Evolutionary conservation across 35 echinoderm and acorn worm species (phyloP), one percentile per base, ranked within the genome.

Genomic region (Heliocidaris tuberculata): DNA sequence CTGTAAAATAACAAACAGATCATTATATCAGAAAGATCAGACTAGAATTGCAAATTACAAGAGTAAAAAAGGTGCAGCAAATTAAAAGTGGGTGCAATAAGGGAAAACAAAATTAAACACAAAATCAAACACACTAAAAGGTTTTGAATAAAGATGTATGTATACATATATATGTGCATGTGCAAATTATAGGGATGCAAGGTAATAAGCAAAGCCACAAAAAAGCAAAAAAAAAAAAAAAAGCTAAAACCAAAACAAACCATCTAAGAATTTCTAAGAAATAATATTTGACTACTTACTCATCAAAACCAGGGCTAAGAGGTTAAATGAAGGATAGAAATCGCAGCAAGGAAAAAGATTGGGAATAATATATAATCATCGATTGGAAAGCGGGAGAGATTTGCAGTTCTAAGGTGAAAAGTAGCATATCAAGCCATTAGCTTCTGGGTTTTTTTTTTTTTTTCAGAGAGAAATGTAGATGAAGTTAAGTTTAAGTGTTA

Each of bases 251-350:
- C 31, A 48, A 90, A 90, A 50, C 31, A 15, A 48, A 3, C 35
- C 71, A 65, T 94, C 13, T 90, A 48, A 24, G 21, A 35, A 90
- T 7, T 48, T 48, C 32, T 48, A 90, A 42, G 13, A 90, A 90
- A 42, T 50, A 42, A 42, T 48, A 42, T 50, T 48, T 21, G 5
- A 42, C 48, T 90, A 90, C 32, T 90, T 90, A 42, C 48, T 50
- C 88, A 90, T 50, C 88, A 15, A 88, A 88, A 9, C 31, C 32
- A 42, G 32, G 88, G 7, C 32, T 42, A 90, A 24, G n/a, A 50
- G 29, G 56, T 59, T 59, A 94, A 6, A 94, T 24, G 59, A 94
- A 50, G 31, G 88, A 32, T 10, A 90, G 88, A 92, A 31, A 95
- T 94, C 59, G 71, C 32, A 47, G 78, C 71, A 24, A 48, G 52